Base-by-base conservation (phyloP, 1,140 invertebrate species). In the Drosophila aff. region DNA sequence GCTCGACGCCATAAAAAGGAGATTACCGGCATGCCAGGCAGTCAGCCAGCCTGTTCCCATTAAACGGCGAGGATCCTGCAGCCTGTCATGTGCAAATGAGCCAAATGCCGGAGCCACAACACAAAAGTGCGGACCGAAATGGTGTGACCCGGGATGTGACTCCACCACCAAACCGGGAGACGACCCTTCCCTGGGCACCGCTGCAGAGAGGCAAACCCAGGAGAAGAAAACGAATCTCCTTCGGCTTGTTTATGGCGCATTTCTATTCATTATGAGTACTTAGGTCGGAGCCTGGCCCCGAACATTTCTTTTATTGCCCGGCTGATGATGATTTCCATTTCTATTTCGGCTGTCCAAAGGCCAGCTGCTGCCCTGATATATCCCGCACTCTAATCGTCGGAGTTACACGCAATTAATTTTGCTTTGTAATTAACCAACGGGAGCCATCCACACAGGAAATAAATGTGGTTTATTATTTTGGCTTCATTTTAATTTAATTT, bases 371-470 rank as follows among this genome's bases (percentile, higher is more conserved):
- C 33, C 38, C 64, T 41, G 73, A 77, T 67, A 82, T 79, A 69
- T 63, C 71, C 73, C 71, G 58, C 64, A 69, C 75, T 79, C 85
- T 89, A 89, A 89, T 89, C 84, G 85, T 55, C 61, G 43, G 69
- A 90, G 85, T 90, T 89, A 89, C 84, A 89, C 81, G 71, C 85
- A 90, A 89, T 89, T 89, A 89, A 90, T 89, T 89, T 76, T 85
- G 78, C 80, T 89, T 85, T 90, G 84, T 90, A 89, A 90, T 90
- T 89, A 85, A 89, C 78, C 76, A 85, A 79, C 65, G 60, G 59
- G 50, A 73, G 58, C 33, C 65, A 49, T 15, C 23, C 15, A 33
- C 26, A 26, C 57, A 28, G 50, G 33, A n/a, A 66, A 53, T 26
- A 63, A 28, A 53, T n/a, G 13, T 21, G 28, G 18, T 4, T 21